Evolutionary conservation across 2,113 vertebrate genomes (phyloP), one percentile per base, ranked within the genome.

Genomic region (Steatornis caripensis): DNA sequence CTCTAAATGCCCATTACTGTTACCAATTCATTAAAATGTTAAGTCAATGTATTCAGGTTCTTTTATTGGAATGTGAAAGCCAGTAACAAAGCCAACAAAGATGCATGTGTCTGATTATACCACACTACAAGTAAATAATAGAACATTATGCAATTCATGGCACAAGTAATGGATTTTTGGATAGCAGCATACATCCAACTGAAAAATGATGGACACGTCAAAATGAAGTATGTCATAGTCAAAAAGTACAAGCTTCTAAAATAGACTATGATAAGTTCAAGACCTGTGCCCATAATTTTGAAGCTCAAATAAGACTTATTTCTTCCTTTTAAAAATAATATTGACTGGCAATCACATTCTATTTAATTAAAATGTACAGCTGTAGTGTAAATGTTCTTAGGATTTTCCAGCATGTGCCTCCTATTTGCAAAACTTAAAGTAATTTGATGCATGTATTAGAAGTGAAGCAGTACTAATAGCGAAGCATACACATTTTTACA

Each of bases 131-230:
- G 27, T 85, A 93, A 96, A 89, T 78, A 84, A 95, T 60, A 60
- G 37, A 57, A 51, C 2, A 7, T 93, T 92, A 84, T 71, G 53
- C 75, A 84, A 93, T 92, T 93, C 71, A 53, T 78, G 87, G 58
- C 51, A 81, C 62, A 55, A 95, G 43, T 83, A 94, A 94, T 95
- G 74, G 84, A 69, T 94, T 95, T 95, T 95, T 75, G 87, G 81
- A 87, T 91, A 87, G 64, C 70, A 62, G 65, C 82, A 77, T 62
- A 29, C 49, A 86, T 86, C 84, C 82, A 34, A 51, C 3, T 95
- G 84, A 93, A 94, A 96, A 94, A 92, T 90, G 82, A 92, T 55
- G 58, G 90, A 83, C 27, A 6, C 4, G 12, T 86, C 92, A 91
- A 80, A 88, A 86, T 88, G 62, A 93, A 93, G 27, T 48, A 95